Evolutionary conservation across 1,140 invertebrate species (phyloP), one percentile per base, ranked within the genome.

Genomic region (Brachionus plicatilis): DNA sequence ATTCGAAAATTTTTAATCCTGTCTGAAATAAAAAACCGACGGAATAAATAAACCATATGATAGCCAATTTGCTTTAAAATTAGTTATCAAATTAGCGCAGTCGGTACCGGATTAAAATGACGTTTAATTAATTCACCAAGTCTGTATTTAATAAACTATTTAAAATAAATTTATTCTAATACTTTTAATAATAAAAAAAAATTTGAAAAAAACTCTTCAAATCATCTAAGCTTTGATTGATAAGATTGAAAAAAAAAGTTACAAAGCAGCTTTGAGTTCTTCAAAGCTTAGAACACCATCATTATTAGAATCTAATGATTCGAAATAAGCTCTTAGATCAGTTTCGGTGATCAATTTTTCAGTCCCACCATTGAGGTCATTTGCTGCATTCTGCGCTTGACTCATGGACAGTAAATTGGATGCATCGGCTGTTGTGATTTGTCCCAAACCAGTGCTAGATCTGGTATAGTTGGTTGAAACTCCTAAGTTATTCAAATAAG

Each of bases 311-410:
- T 76, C 72, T 27, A 76, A 76, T 53, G 72, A 76, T 24, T 76
- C 45, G 20, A 76, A 76, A n/a, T 76, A 76, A 47, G 41, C 20
- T 76, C 72, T 76, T 50, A 76, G 47, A 50, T 76, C 72, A 50
- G 9, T 12, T 50, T 76, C 72, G 11, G 43, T 50, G 17, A 76
- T 11, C 43, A 50, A 50, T 76, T 50, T 76, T 50, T 76, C 72
- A 50, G 72, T 50, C 29, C 72, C 72, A 50, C 45, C 72, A 76
- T 76, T 76, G 5, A 76, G 29, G 29, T 76, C 47, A 29, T 76
- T 76, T 50, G 47, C 20, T 4, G 72, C 27, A 24, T 24, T 50
- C 43, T 76, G 17, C 27, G 72, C 72, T 76, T 76, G 72, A 20
- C 24, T 27, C 24, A 76, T 50, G 2, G 72, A n/a, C 1, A 76